Conservation (phyloP, 2,888 invertebrate species). For the Cataglyphis livida region DNA sequence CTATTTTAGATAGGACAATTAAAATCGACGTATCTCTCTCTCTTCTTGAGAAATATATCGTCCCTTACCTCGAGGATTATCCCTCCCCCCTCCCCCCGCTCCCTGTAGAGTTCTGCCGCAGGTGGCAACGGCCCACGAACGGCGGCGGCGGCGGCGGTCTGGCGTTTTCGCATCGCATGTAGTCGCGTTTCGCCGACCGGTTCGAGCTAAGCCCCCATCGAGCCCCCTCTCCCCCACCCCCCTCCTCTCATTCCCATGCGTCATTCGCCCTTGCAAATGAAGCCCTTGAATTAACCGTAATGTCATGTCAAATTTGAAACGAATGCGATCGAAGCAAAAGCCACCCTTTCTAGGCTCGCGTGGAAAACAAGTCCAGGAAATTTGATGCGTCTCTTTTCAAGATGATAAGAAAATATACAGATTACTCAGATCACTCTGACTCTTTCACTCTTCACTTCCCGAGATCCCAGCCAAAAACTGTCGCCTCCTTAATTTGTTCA, state of each 20-base stretch:
- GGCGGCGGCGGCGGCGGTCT: neutral
- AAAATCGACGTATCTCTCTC: neutral
- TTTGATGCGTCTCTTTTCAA: neutral
- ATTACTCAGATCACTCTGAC: neutral
- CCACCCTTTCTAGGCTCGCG: too few species aligned
- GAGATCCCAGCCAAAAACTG: neutral
- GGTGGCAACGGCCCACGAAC: constrained; percentile 46
- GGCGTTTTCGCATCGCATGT: constrained; percentile 58
- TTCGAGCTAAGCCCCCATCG: constrained; percentile 65
- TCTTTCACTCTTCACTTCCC: neutral
- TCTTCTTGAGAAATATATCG: constrained; percentile 24
- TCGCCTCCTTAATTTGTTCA: too few species aligned
- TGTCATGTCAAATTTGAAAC: neutral
- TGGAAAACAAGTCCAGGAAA: neutral
- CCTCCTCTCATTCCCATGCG: neutral
- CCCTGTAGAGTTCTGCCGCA: constrained; percentile 47
- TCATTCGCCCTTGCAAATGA: constrained; percentile 41
- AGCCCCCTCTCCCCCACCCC: neutral
- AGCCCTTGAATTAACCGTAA: constrained; percentile 38
- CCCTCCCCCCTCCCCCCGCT: too few species aligned
- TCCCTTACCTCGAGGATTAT: constrained; percentile 34
- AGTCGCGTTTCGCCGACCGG: constrained; percentile 81
- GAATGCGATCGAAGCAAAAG: constrained; percentile 15
- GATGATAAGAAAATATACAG: neutral
- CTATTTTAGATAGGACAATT: neutral